phyloP scores from a whole-genome alignment of 2,888 invertebrate genomes.

The Hybos culiciformis region DNA sequence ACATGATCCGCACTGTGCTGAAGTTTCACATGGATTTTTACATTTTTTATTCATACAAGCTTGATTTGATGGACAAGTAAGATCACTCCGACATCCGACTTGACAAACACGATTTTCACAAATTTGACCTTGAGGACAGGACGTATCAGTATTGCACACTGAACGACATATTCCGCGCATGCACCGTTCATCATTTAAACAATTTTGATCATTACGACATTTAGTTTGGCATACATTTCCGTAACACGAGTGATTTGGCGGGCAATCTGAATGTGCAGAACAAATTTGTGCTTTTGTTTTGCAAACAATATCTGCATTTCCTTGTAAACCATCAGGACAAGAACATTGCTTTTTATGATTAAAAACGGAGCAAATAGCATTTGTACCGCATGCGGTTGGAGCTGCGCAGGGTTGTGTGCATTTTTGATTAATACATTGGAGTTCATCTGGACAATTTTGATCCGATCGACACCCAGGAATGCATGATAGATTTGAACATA shows the following conservation, averaged over 20 bases:
- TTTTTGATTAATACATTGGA: conserved; percentile 64
- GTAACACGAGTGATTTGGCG: conserved; percentile 57
- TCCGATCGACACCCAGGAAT: conserved; percentile 68
- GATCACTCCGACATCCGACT: conserved; percentile 74
- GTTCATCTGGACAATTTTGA: conserved; percentile 55
- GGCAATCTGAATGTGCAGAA: conserved; percentile 51
- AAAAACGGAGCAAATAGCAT: conserved; percentile 56
- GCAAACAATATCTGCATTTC: conserved; percentile 62
- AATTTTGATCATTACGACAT: conserved; percentile 68
- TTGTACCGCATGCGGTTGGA: conserved; percentile 70
- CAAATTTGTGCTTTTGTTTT: conserved; percentile 54
- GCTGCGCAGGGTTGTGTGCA: conserved; percentile 64
- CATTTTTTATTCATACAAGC: conserved; percentile 75
- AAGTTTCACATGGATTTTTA: conserved; percentile 60
- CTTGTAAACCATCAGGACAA: conserved; percentile 57
- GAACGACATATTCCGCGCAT: conserved; percentile 68
- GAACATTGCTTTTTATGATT: conserved; percentile 61
- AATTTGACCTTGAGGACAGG: conserved; percentile 67
- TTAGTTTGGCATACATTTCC: conserved; percentile 63
- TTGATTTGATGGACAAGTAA: conserved; percentile 57
- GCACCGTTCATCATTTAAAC: conserved; percentile 75
- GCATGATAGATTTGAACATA: conserved; percentile 71
- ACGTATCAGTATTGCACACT: conserved; percentile 74
- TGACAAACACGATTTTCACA: conserved; percentile 78
- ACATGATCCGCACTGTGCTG: conserved; percentile 66